Conservation (phyloP, 92 coral and sea anemone genomes). For the Micromussa lordhowensis region DNA sequence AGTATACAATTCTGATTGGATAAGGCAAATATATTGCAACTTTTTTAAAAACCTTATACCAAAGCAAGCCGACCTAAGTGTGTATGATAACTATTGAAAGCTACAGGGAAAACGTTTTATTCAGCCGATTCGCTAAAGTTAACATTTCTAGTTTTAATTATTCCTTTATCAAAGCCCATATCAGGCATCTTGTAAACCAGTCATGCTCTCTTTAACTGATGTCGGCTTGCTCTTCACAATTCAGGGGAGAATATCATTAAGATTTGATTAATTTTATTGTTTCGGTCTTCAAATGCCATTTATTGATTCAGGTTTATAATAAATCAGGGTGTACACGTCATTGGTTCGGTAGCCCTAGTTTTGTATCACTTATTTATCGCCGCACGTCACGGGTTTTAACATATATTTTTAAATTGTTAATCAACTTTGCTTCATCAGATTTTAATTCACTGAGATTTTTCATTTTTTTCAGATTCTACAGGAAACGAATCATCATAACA, state of each 20-base stretch:
- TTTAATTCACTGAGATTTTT: neutral
- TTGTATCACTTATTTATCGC: too few species aligned
- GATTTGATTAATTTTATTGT: too few species aligned
- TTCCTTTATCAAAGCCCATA: neutral
- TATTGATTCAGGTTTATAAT: too few species aligned
- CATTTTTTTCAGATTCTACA: constrained; percentile 28
- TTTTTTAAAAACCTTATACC: neutral
- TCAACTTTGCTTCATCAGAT: too few species aligned
- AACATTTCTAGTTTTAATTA: neutral
- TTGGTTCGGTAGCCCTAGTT: too few species aligned
- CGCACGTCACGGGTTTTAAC: too few species aligned
- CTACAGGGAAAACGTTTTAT: neutral
- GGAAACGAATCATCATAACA: constrained; percentile 58
- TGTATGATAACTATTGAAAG: neutral
- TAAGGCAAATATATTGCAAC: neutral
- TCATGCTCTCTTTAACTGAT: neutral
- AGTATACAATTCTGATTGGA: too few species aligned
- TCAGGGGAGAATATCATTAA: neutral
- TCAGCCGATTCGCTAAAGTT: neutral
- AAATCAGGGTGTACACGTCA: too few species aligned
- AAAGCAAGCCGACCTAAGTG: neutral
- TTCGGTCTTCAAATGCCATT: too few species aligned
- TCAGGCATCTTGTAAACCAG: neutral
- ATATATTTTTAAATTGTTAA: too few species aligned
- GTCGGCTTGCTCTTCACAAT: neutral